Base-by-base conservation (phyloP, 2,797 vertebrate species). In the Malacoctenus gilli region DNA sequence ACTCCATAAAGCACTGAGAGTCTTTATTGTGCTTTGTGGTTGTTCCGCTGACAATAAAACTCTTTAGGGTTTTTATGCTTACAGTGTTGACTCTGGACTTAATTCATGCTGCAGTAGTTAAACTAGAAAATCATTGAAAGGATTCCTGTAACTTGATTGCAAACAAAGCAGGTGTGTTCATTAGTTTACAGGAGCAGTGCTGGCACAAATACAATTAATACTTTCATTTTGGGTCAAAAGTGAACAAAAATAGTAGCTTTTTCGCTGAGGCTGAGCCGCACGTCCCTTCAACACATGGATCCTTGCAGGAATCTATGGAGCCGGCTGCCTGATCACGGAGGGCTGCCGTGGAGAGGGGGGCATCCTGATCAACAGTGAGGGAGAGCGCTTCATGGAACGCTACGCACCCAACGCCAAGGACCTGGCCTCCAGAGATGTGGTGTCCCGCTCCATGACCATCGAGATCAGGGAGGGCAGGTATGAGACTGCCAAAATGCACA, bases 391-490 rank as follows among this genome's bases (percentile, higher is more conserved):
- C 82, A 99, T 99, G 97, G 97, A 99, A 85, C 94, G 97, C 58
- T 99, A 99, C 0, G 97, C 97, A 0, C 97, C 97, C 5, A 96
- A 98, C 1, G 97, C 97, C 12, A 98, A 98, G 86, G 97, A 99
- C 83, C 82, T 99, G 84, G 96, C 97, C 16, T 99, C 97, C 65
- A 93, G 97, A 75, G 97, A 99, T 0, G 95, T 99, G 0, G 96
- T 98, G 11, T 98, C 92, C 19, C 95, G 97, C 42, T 97, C 97
- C 47, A 99, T 99, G 95, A 99, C 97, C 34, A 92, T 99, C 46
- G 97, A 99, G 82, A 98, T 99, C 48, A 93, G 96, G 31, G 97
- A 98, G 90, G 97, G 97, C 91, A 95, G 97, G 97, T 96, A 66
- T 21, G 88, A 67, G 19, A 9, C n/a, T n/a, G n/a, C n/a, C n/a